Conservation (phyloP, 2,888 invertebrate genomes). For the Frankliniella intonsa region DNA sequence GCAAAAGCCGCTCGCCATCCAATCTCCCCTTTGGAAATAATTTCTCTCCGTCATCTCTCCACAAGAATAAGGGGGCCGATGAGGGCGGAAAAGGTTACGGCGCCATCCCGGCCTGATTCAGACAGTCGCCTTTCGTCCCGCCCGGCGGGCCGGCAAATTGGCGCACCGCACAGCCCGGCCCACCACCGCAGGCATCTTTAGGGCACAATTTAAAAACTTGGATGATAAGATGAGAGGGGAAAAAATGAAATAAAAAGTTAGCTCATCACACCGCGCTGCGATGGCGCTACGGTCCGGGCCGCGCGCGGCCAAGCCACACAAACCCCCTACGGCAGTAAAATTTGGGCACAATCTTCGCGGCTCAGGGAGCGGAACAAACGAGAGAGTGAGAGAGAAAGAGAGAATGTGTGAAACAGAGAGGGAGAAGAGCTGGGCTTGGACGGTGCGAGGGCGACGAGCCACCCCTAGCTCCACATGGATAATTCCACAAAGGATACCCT, state of each 20-base stretch:
- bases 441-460: too few relatives aligned
- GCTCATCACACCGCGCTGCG: not conserved
- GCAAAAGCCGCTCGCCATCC: too few relatives aligned
- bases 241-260: not conserved
- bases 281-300: not conserved
- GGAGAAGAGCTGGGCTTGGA: too few relatives aligned
- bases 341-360: conserved; percentile 6
- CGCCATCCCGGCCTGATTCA: too few relatives aligned
- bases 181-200: not conserved
- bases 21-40: too few relatives aligned
- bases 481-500: too few relatives aligned
- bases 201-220: conserved; percentile 12
- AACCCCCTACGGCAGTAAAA: not conserved
- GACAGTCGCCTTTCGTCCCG: not conserved
- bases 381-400: not conserved
- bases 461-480: too few relatives aligned
- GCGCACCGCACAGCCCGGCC: not conserved
- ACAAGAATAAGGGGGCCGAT: too few relatives aligned
- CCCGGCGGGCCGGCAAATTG: not conserved
- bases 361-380: conserved; percentile 10
- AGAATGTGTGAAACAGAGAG: too few relatives aligned
- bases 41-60: too few relatives aligned
- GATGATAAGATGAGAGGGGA: conserved; percentile 13
- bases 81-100: too few relatives aligned
- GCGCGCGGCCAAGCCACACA: not conserved